Conservation (phyloP, 2,797 vertebrate species). For the Smutsia gigantea region DNA sequence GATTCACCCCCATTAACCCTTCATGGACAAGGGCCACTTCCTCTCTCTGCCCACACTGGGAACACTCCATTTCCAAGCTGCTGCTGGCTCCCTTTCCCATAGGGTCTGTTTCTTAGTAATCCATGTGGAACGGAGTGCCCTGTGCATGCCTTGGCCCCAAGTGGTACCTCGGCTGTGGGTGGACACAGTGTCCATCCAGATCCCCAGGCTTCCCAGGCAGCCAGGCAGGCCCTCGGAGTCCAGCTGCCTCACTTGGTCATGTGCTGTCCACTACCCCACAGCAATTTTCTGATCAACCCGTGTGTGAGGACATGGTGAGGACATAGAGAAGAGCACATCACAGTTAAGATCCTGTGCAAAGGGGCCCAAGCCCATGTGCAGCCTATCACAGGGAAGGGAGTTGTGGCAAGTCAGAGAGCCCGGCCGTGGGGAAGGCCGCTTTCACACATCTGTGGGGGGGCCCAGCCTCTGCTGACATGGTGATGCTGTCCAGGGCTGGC, state of each 20-base stretch:
- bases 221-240: too few species aligned
- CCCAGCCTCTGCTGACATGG: too few species aligned
- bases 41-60: too few species aligned
- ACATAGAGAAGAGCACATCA: too few species aligned
- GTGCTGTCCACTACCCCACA: background rate
- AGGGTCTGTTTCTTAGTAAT: background rate
- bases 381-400: background rate
- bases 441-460: too few species aligned
- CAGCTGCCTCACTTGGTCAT: accelerated
- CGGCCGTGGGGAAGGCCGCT: too few species aligned
- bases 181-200: background rate
- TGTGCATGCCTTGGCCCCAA: too few species aligned
- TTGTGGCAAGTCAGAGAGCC: background rate
- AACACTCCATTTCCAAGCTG: background rate
- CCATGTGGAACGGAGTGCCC: background rate
- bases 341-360: background rate
- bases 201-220: accelerated
- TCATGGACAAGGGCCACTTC: background rate
- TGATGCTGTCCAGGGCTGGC: too few species aligned
- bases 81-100: background rate
- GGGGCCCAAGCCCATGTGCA: background rate
- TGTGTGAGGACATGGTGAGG: background rate
- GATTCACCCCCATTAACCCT: too few species aligned
- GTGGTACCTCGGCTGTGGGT: background rate
- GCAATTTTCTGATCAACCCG: background rate